Conservation (phyloP, 2,888 invertebrate genomes). For the Automeris io region DNA sequence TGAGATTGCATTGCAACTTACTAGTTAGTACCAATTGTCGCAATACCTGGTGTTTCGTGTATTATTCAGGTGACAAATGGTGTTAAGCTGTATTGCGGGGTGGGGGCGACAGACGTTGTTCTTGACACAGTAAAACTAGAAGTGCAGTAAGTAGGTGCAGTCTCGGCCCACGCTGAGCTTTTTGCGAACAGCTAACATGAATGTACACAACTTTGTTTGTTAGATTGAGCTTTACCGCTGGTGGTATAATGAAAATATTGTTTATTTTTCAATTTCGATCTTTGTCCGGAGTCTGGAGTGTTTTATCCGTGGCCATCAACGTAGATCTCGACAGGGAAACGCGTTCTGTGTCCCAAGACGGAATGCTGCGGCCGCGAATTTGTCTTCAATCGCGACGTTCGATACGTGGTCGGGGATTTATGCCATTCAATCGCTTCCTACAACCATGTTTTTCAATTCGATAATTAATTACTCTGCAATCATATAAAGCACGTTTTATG, state of each 20-base stretch:
- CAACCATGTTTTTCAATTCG: constrained; percentile 1
- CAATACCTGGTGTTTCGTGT: constrained; percentile 35
- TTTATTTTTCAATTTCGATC: constrained; percentile 33
- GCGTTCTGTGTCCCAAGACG: constrained; percentile 62
- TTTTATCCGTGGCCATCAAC: constrained; percentile 46
- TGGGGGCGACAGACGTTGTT: constrained; percentile 70
- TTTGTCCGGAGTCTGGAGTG: constrained; percentile 30
- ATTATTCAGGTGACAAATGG: constrained; percentile 45
- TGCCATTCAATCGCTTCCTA: constrained; percentile 20
- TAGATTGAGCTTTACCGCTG: constrained; percentile 9
- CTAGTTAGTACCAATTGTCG: constrained; percentile 33
- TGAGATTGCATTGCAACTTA: constrained; percentile 29
- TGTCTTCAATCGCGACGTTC: constrained; percentile 37
- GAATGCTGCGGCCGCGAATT: constrained; percentile 38
- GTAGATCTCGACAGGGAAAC: constrained; percentile 51
- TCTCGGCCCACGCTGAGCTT: constrained; percentile 69
- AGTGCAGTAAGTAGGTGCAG: constrained; percentile 77
- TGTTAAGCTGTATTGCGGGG: constrained; percentile 33
- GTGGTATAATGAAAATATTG: not conserved
- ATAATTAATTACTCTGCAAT: constrained; percentile 5
- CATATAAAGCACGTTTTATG: constrained; percentile 5
- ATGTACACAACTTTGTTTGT: constrained; percentile 28
- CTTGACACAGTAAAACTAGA: constrained; percentile 77
- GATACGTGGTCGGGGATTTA: constrained; percentile 41
- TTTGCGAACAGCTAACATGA: constrained; percentile 50